phyloP scores from a whole-genome alignment of 92 coral and sea anemone genomes.

The Pocillopora meandrina region DNA sequence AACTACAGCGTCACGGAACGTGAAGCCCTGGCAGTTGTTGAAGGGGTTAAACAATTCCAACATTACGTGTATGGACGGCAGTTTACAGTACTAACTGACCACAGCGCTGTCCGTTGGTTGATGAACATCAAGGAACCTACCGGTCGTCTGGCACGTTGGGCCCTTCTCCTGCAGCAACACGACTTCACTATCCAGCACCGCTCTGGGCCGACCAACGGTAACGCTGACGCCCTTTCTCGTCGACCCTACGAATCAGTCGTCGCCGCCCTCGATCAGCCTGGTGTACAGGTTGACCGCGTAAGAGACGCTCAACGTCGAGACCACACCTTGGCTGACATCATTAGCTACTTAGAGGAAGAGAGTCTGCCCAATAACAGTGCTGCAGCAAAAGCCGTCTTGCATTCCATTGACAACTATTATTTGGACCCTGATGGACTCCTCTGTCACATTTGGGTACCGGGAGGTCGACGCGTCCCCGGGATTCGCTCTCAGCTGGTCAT shows the following conservation, averaged over 20 bases:
- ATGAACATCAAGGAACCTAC: slow-evolving; percentile 47
- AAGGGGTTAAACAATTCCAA: slow-evolving; percentile 43
- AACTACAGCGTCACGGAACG: slow-evolving; percentile 61
- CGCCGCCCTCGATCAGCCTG: no score
- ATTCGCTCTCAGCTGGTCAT: slow-evolving; percentile 42
- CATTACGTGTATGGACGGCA: slow-evolving; percentile 44
- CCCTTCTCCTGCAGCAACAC: slow-evolving; percentile 29
- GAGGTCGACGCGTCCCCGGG: not conserved
- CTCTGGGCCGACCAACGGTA: slow-evolving; percentile 4
- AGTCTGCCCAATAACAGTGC: slow-evolving; percentile 27
- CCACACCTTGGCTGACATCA: slow-evolving; percentile 2
- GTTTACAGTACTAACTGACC: slow-evolving; percentile 44
- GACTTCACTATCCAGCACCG: slow-evolving; percentile 31
- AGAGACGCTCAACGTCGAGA: no score
- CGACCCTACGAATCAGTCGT: not conserved
- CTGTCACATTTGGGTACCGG: slow-evolving; percentile 44
- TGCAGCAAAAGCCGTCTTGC: slow-evolving; percentile 25
- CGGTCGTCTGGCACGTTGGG: slow-evolving; percentile 42
- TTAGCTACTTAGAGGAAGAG: slow-evolving; percentile 32
- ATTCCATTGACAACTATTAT: slow-evolving; percentile 43
- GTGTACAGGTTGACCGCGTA: no score
- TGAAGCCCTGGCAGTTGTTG: slow-evolving; percentile 60
- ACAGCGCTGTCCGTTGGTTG: slow-evolving; percentile 51
- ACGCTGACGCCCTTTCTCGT: slow-evolving; percentile 28
- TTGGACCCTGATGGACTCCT: slow-evolving; percentile 55